These are phyloP conservation scores for Neodiprion virginianus DNA, from an alignment of 1,140 invertebrate genomes.

Conservation along the genomic window DNA sequence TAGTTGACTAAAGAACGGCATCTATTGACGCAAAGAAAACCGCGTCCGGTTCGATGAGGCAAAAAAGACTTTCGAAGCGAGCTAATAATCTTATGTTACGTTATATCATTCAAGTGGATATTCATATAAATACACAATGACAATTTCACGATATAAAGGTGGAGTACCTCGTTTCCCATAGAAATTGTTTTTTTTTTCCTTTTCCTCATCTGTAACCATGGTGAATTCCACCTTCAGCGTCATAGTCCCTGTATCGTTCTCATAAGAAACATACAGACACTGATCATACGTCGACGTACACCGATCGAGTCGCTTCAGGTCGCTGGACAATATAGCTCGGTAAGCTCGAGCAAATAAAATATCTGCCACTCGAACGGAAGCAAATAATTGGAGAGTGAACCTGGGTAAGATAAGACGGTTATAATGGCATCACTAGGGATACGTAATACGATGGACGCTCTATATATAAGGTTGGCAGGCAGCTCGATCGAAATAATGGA, in stretches of 20 bases:
- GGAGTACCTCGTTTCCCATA: not conserved
- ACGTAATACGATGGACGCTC: not conserved
- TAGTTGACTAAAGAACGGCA: no score
- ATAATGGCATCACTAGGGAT: not conserved
- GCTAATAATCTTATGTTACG: not conserved
- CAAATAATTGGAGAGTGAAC: not conserved
- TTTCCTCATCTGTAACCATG: not conserved
- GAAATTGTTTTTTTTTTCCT: not conserved
- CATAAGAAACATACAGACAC: not conserved
- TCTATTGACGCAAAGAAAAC: not conserved
- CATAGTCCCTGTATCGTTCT: not conserved
- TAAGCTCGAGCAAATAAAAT: not conserved
- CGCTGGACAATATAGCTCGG: not conserved
- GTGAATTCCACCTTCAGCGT: not conserved
- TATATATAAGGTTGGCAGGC: no score
- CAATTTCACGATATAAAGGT: not conserved
- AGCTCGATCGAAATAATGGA: no score
- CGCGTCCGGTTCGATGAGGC: not conserved
- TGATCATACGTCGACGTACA: no score
- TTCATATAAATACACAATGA: not conserved
- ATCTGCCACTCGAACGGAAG: constrained; percentile 1
- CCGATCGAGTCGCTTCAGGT: not conserved
- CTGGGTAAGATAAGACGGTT: not conserved
- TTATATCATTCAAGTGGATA: not conserved
- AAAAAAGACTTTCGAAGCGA: not conserved